Evolutionary conservation across 2,888 invertebrate genomes (phyloP), one percentile per base, ranked within the genome.

Genomic region (Pammene fasciana): DNA sequence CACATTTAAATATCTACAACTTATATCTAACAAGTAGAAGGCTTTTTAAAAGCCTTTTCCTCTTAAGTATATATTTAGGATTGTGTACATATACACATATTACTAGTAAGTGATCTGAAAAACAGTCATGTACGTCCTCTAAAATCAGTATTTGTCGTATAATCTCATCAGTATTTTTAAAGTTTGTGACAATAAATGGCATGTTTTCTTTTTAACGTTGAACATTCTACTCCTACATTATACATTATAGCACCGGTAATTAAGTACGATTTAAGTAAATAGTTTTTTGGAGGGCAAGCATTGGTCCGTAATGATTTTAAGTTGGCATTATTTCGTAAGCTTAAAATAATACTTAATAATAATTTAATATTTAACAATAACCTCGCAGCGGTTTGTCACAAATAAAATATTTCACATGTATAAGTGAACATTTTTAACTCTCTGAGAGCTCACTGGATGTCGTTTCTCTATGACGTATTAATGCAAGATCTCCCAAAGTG

Each of bases 21-120:
- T 62, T 56, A 62, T 26, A 55, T 34, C 13, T 61, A 67, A 60
- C 45, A 14, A n/a, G n/a, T 43, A 46, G 55, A 70, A 54, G 41
- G 46, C 54, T 60, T 16, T 70, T 46, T 57, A 8, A 59, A 68
- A 59, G 60, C 60, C 52, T 18, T 43, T 55, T n/a, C n/a, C 13
- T 43, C 34, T 56, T 60, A 60, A 41, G 11, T 11, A 61, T 9
- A 54, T 50, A 38, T 6, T 54, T 57, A 50, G 26, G 38, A n/a
- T 7, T 13, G 18, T 48, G 50, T 56, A 13, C 52, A 64, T 5
- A 14, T 54, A 70, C 59, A 65, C 46, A 48, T n/a, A 52, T 18
- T 50, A n/a, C n/a, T n/a, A n/a, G n/a, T n/a, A 46, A 46, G 45
- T 48, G 14, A 48, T 38, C 48, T 65, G 4, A 26, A 57, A 10